These are phyloP conservation scores for Cheilosia pagana DNA, from an alignment of 2,888 invertebrate species.

Conservation along the genomic window DNA sequence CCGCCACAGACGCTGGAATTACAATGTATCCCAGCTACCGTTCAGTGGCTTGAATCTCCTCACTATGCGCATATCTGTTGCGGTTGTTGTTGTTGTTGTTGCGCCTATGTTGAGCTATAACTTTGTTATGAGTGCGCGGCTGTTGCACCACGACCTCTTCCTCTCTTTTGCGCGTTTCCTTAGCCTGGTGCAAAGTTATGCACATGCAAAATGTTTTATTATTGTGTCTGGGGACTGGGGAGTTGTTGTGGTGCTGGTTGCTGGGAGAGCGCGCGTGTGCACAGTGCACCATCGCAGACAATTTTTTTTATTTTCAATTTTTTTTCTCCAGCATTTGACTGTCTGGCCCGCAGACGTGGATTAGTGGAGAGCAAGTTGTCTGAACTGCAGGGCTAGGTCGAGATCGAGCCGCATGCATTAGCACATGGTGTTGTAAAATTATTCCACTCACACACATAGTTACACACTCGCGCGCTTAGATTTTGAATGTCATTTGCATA, in stretches of 20 bases:
- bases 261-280: slow-evolving; percentile 7
- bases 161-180: slow-evolving; percentile 28
- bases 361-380: slow-evolving; percentile 31
- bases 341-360: slow-evolving; percentile 12
- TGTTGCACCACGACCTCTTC: slow-evolving; percentile 23
- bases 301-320: neutral
- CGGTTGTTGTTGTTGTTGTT: neutral
- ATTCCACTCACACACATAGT: neutral
- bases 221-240: slow-evolving; percentile 52
- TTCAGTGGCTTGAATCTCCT: slow-evolving; percentile 53
- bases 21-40: slow-evolving; percentile 64
- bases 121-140: slow-evolving; percentile 9
- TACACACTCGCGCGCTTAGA: neutral
- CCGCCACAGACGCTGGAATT: slow-evolving; percentile 42
- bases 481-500: slow-evolving; percentile 37
- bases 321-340: neutral
- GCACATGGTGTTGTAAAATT: slow-evolving; percentile 27
- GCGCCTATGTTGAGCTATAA: slow-evolving; percentile 32
- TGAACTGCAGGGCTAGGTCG: slow-evolving; percentile 36
- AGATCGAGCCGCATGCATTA: neutral
- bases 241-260: neutral
- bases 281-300: slow-evolving; percentile 16
- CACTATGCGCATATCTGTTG: slow-evolving; percentile 40
- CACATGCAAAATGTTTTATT: slow-evolving; percentile 40
- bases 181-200: slow-evolving; percentile 44